Evolutionary conservation across 2,888 invertebrate genomes (phyloP), one percentile per base, ranked within the genome.

Genomic region (Ophion costatus): DNA sequence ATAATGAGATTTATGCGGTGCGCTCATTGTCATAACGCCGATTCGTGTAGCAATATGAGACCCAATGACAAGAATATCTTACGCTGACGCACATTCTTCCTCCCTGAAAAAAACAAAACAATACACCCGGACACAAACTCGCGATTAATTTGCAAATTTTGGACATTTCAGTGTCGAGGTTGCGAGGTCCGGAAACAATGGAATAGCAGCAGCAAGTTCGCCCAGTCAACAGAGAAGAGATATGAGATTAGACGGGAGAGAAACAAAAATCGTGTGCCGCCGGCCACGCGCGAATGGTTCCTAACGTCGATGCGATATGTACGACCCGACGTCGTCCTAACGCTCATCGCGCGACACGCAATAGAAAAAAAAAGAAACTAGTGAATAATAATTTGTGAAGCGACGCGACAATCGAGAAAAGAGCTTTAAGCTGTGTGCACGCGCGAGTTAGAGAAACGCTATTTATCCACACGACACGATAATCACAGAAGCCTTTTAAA

Each of bases 301-400:
- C 73, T 78, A 67, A n/a, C 51, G 38, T 71, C 80, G 80, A 80
- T 73, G 80, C 51, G 38, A 38, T 38, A 38, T 38, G 38, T 7
- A 38, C 38, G 38, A 38, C 7, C 1, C 38, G 14, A 51, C 51
- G 51, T 51, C 51, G 2, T 17, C 51, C 4, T 14, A 51, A 51
- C 14, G 11, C 14, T 51, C 51, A 56, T 38, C 73, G 51, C 17
- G 51, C 17, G 17, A 51, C 14, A 11, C 0, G 59, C 22, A 20
- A 59, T 59, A 59, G n/a, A n/a, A 59, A 59, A 59, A 22, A 22
- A 59, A 59, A 22, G 51, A 51, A 14, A 3, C 51, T 17, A 51
- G 51, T 17, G 14, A 51, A 51, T 5, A 14, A 38, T 38, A 51
- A 51, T 51, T 51, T 51, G 51, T 51, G 51, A 51, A 51, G 51